Evolutionary conservation across 2,888 invertebrate species (phyloP).

Genomic region (Hetaerina titia): DNA sequence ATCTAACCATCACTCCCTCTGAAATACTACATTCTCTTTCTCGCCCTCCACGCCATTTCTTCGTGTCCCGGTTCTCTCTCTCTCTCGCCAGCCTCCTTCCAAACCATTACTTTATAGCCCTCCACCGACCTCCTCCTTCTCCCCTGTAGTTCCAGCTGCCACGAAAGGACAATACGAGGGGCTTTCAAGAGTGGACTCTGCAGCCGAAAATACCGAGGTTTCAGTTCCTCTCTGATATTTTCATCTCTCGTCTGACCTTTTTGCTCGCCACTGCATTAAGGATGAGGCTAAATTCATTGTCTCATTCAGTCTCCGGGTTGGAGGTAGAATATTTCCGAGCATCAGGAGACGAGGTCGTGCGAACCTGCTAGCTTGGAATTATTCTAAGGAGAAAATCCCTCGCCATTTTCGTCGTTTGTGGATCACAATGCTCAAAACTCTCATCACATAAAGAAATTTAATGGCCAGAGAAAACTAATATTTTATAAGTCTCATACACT

Average conservation of each 20-base stretch:
- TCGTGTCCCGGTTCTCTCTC: not conserved
- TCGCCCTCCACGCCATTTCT: not conserved
- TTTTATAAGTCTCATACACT: no score
- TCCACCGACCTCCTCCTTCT: not conserved
- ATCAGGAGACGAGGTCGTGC: not conserved
- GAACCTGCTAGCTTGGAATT: not conserved
- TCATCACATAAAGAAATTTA: not conserved
- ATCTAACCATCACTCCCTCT: no score
- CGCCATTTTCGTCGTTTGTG: not conserved
- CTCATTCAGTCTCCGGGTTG: not conserved
- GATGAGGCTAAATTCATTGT: not conserved
- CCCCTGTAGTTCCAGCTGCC: not conserved
- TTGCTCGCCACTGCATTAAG: not conserved
- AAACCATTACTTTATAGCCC: not conserved
- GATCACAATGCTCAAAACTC: not conserved
- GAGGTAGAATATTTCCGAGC: not conserved
- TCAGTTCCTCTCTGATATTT: not conserved
- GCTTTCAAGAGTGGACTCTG: not conserved
- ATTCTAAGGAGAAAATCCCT: not conserved
- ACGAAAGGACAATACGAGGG: not conserved
- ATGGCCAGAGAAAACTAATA: not conserved
- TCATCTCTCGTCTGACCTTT: constrained; percentile 18
- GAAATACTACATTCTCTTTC: not conserved
- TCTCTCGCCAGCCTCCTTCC: not conserved
- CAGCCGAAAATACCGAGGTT: not conserved